phyloP scores from a whole-genome alignment of 2,888 invertebrate genomes.

The Thera obeliscata region DNA sequence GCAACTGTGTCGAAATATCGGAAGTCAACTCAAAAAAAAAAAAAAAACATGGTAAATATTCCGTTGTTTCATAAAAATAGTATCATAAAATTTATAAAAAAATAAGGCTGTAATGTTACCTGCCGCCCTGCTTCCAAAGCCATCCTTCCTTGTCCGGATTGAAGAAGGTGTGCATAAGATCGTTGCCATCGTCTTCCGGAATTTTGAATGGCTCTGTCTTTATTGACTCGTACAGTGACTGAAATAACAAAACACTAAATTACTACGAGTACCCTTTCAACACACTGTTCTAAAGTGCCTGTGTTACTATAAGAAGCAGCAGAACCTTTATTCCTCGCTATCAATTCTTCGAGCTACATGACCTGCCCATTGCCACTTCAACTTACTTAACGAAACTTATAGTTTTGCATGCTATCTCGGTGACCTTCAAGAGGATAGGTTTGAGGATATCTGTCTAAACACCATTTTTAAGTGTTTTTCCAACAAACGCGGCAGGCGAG shows the following conservation, averaged over 20 bases:
- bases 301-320: too few species aligned
- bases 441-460: conserved; percentile 7
- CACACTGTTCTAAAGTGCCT: too few species aligned
- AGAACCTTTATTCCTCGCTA: too few species aligned
- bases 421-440: conserved; percentile 7
- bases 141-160: conserved; percentile 99
- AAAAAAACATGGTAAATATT: too few species aligned
- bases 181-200: conserved; percentile 99
- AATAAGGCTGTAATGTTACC: conserved; percentile 59
- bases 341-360: too few species aligned
- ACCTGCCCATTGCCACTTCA: too few species aligned
- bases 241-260: conserved; percentile 48
- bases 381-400: too few species aligned
- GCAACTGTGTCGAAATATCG: too few species aligned
- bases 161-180: conserved; percentile 99
- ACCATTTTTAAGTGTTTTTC: conserved; percentile 2
- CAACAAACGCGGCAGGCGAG: neutral
- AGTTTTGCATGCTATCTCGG: too few species aligned
- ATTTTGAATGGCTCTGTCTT: conserved; percentile 99
- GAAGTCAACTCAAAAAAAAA: too few species aligned
- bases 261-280: neutral
- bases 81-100: neutral
- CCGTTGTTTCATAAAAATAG: too few species aligned
- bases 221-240: conserved; percentile 98
- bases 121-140: conserved; percentile 98